Evolutionary conservation across 2,797 vertebrate species (phyloP).

Genomic region (Borostomias antarcticus): DNA sequence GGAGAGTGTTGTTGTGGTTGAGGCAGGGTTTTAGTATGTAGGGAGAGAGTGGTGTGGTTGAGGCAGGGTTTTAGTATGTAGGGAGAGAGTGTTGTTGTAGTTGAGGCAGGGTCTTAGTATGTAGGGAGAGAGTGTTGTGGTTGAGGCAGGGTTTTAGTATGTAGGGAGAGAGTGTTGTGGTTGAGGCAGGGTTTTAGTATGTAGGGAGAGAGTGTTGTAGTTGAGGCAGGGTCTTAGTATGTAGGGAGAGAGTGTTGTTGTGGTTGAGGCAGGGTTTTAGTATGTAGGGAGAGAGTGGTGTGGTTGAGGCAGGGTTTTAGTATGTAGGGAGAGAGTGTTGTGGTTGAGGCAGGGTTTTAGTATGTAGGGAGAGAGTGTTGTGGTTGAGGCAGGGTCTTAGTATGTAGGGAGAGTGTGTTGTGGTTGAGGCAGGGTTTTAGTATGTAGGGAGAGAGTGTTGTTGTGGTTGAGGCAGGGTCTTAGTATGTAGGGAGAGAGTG

Average conservation of each 20-base stretch:
- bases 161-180: not conserved
- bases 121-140: not conserved
- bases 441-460: not conserved
- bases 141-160: not conserved
- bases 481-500: not conserved
- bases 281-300: not conserved
- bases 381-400: not conserved
- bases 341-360: not conserved
- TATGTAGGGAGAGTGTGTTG: not conserved
- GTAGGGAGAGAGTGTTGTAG: not conserved
- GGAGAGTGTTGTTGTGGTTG: not conserved
- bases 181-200: not conserved
- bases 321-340: not conserved
- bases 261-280: not conserved
- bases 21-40: not conserved
- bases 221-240: not conserved
- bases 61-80: not conserved
- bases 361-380: not conserved
- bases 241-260: not conserved
- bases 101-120: not conserved
- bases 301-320: not conserved
- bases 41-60: not conserved
- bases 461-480: not conserved
- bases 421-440: not conserved
- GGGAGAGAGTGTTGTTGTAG: not conserved